Evolutionary conservation across 2,113 vertebrate species (phyloP).

Genomic region (Lynx canadensis): DNA sequence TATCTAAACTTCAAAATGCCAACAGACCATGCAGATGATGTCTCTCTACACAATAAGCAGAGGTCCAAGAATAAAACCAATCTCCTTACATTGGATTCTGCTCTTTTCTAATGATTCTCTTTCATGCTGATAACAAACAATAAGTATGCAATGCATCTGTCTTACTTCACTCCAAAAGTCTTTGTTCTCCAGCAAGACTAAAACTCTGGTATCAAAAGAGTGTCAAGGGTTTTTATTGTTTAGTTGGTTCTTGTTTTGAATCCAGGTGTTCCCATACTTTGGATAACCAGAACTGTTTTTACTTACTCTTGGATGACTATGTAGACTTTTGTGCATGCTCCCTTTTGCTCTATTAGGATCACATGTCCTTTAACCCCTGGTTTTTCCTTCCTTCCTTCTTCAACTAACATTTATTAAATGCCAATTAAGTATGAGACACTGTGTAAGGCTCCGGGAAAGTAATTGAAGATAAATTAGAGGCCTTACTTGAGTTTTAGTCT

Average conservation of each 20-base stretch:
- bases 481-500: background rate
- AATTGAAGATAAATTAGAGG: background rate
- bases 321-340: background rate
- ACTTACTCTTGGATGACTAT: background rate
- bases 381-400: background rate
- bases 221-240: background rate
- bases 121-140: background rate
- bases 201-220: background rate
- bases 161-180: background rate
- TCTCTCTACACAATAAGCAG: background rate
- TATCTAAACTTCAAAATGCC: constrained; percentile 28
- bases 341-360: background rate
- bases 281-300: background rate
- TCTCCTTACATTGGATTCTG: background rate
- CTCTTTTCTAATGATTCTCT: background rate
- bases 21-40: background rate
- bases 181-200: background rate
- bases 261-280: background rate
- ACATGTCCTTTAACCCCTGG: background rate
- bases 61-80: background rate
- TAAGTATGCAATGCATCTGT: background rate
- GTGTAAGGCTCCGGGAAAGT: background rate
- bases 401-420: background rate
- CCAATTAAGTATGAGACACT: background rate
- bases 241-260: background rate